Percentiles rank a stretch among this genome's conserved stretches.
Evolutionary conservation across 2,113 vertebrate genomes (phyloP).

Genomic region (Apodemus sylvaticus): DNA sequence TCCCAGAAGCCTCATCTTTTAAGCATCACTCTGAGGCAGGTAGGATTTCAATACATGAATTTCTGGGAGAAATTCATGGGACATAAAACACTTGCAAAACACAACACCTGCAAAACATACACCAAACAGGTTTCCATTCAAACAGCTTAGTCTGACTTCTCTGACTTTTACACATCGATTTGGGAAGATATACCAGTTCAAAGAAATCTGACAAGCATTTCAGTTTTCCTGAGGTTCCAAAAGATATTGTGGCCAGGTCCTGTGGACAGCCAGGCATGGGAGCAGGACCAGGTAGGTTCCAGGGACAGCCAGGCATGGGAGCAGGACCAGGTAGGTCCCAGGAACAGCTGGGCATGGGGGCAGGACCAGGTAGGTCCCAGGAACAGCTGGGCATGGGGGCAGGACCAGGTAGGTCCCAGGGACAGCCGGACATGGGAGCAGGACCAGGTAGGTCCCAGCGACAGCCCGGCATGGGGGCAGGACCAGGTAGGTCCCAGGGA

Average conservation of each 20-base stretch:
- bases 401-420: accelerated
- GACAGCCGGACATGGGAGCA: background rate
- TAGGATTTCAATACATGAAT: background rate
- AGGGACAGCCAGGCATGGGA: background rate
- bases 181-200: background rate
- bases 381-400: background rate
- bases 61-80: no score
- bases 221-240: background rate
- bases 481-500: accelerated
- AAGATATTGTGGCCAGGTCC: background rate
- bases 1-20: background rate
- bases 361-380: accelerated
- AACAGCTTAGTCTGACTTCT: background rate
- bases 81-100: no score
- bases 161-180: background rate
- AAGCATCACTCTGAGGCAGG: background rate
- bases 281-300: background rate
- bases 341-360: background rate
- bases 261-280: background rate
- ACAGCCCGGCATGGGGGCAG: background rate
- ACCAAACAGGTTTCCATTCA: background rate
- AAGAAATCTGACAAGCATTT: background rate
- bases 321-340: background rate
- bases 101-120: background rate
- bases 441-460: no score